Conservation (phyloP, 2,888 invertebrate genomes). For the Lottia scabra region DNA sequence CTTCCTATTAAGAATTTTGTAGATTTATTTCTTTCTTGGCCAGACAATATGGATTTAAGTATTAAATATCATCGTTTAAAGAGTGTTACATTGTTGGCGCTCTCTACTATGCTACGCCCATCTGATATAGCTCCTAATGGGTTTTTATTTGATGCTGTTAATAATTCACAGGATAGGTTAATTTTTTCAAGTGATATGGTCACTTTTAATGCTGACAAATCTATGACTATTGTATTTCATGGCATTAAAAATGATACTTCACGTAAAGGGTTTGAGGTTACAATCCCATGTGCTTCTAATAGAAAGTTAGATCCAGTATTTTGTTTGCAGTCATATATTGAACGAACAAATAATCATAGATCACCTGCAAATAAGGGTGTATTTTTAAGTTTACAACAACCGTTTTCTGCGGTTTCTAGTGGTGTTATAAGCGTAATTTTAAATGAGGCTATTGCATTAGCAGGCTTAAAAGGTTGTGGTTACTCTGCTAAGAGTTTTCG, state of each 20-base stretch:
- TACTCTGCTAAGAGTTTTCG: no score
- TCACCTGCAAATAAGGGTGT: background rate
- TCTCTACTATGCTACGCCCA: no score
- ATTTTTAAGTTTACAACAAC: no score
- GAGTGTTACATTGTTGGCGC: background rate
- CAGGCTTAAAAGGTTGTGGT: no score
- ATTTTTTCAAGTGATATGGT: conserved; percentile 6
- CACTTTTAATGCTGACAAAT: conserved; percentile 2
- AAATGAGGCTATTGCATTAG: no score
- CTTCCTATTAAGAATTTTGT: background rate
- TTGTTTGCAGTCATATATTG: background rate
- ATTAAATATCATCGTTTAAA: conserved; percentile 7
- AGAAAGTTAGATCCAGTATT: background rate
- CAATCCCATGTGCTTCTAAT: background rate
- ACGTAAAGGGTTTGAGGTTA: background rate
- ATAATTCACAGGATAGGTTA: background rate
- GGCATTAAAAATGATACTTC: conserved; percentile 6
- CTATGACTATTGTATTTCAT: background rate
- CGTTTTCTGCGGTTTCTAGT: no score
- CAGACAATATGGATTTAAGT: background rate
- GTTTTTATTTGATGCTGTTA: background rate
- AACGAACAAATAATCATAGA: background rate
- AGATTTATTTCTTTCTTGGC: conserved; percentile 3
- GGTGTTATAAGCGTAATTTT: no score
- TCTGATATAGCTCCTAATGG: conserved; percentile 14